Conservation (phyloP, 1,140 invertebrate genomes). For the Macrotrachela quadricornifera region DNA sequence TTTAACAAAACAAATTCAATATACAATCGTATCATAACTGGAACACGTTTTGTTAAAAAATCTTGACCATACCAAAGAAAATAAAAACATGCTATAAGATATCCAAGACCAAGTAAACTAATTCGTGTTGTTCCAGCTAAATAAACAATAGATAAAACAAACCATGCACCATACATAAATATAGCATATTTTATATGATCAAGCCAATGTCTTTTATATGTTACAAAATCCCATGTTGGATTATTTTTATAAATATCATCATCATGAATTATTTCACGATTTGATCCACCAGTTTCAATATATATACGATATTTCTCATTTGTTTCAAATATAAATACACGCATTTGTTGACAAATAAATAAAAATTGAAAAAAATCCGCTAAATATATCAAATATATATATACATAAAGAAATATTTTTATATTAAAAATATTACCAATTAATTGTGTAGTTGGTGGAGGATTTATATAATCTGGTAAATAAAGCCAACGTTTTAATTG, state of each 20-base stretch:
- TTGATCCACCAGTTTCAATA: constrained; percentile 20
- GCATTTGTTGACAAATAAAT: constrained; percentile 62
- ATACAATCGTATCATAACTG: constrained; percentile 61
- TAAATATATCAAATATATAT: not conserved
- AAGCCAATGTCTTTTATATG: constrained; percentile 39
- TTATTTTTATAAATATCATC: constrained; percentile 15
- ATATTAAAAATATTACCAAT: constrained; percentile 56
- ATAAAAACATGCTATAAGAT: constrained; percentile 74
- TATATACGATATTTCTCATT: not conserved
- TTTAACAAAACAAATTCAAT: constrained; percentile 44
- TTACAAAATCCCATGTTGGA: constrained; percentile 9
- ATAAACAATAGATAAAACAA: constrained; percentile 77
- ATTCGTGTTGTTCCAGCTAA: constrained; percentile 72
- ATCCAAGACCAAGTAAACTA: constrained; percentile 79
- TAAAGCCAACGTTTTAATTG: constrained; percentile 65
- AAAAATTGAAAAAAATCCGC: constrained; percentile 72
- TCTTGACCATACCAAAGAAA: constrained; percentile 93
- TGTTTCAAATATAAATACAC: constrained; percentile 60
- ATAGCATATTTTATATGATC: constrained; percentile 62
- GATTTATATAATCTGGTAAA: constrained; percentile 53
- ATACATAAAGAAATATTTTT: not conserved
- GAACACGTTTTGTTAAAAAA: constrained; percentile 58
- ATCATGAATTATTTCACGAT: constrained; percentile 14
- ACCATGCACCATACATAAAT: constrained; percentile 71
- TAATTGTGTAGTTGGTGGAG: constrained; percentile 52